A percentile compares a stretch with the other conserved stretches of the same genome.
These are phyloP conservation scores for Odontamblyopus rebecca DNA, from an alignment of 2,797 vertebrate genomes.

Conservation along the genomic window DNA sequence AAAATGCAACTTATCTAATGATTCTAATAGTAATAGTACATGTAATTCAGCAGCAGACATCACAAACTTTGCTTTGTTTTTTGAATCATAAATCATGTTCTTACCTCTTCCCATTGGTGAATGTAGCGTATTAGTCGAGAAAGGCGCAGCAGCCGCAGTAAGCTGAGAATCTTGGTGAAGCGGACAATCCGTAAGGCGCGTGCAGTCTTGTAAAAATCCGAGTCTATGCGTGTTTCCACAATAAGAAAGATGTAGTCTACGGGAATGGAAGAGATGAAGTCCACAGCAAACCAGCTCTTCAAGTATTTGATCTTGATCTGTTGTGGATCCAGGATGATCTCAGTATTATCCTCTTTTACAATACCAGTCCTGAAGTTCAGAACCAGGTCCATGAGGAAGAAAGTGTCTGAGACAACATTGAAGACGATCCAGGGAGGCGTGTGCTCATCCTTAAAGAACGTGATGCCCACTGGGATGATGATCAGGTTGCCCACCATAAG, in stretches of 20 bases:
- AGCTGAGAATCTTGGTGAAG: conserved; percentile 98
- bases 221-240: conserved; percentile 97
- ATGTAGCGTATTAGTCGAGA: conserved; percentile 98
- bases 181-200: conserved; percentile 95
- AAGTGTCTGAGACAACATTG: conserved; percentile 98
- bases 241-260: conserved; percentile 99
- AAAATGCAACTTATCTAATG: too few species aligned
- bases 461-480: conserved; percentile 98
- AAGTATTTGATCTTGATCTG: conserved; percentile 98
- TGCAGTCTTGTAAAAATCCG: conserved; percentile 98
- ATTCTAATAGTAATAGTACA: background rate
- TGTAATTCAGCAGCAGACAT: background rate
- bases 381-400: conserved; percentile 98
- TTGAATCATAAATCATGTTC: conserved; percentile 14
- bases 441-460: conserved; percentile 99
- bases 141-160: conserved; percentile 90
- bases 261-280: conserved; percentile 98
- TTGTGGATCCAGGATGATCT: conserved; percentile 96
- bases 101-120: conserved; percentile 99
- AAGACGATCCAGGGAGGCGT: conserved; percentile 99
- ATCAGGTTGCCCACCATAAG: conserved; percentile 99
- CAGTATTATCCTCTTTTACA: conserved; percentile 98
- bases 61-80: background rate
- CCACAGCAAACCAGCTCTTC: conserved; percentile 97
- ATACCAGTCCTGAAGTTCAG: conserved; percentile 99